A percentile compares a stretch with the other conserved stretches of the same genome.
Conservation (phyloP, 2,113 vertebrate species). For the Lagopus muta region DNA sequence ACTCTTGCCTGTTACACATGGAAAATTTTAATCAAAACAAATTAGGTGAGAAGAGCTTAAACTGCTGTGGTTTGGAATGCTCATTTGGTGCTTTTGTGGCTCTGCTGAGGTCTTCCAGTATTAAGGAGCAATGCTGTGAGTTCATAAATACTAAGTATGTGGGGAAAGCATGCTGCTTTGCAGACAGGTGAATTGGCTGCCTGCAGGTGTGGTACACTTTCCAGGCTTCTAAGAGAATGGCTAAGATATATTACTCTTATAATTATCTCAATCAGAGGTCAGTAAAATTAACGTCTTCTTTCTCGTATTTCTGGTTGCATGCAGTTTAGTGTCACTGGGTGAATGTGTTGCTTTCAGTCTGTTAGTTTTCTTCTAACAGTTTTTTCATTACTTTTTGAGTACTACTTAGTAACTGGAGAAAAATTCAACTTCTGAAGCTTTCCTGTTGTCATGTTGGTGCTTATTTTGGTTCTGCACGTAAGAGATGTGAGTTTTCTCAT, state of each 20-base stretch:
- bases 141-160: not conserved
- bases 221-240: not conserved
- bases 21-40: not conserved
- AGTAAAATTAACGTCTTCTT: not conserved
- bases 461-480: not conserved
- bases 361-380: not conserved
- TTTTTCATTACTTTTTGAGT: not conserved
- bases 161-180: not conserved
- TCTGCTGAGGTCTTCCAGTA: not conserved
- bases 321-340: fast-evolving
- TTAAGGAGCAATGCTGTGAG: not conserved
- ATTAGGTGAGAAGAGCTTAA: not conserved
- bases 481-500: not conserved
- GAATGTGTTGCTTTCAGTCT: not conserved
- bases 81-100: not conserved
- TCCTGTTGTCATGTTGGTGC: fast-evolving
- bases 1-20: not conserved
- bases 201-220: not conserved
- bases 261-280: not conserved
- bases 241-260: not conserved
- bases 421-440: not conserved
- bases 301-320: not conserved
- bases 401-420: not conserved
- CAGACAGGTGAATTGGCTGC: not conserved
- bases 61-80: not conserved